Conservation (phyloP, 2,888 invertebrate genomes). For the Portevinia maculata region DNA sequence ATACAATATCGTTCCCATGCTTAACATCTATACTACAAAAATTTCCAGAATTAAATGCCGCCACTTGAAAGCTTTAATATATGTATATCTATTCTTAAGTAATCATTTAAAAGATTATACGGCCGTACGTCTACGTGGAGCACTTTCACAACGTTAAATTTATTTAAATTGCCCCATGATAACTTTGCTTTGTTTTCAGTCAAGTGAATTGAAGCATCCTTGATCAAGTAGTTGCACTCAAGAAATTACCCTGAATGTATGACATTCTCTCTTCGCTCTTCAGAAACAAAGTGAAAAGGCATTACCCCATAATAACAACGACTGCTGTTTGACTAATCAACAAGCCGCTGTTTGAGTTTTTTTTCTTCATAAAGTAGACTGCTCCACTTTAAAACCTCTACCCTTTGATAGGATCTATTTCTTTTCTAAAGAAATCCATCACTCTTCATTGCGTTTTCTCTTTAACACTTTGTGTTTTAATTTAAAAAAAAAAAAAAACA, state of each 20-base stretch:
- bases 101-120: too few relatives aligned
- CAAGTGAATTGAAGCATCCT: conserved; percentile 23
- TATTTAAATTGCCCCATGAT: conserved; percentile 1
- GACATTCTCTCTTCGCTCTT: not conserved
- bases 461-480: conserved; percentile 6
- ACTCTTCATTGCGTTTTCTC: conserved; percentile 36
- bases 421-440: conserved; percentile 11
- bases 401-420: conserved; percentile 3
- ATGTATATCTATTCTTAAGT: too few relatives aligned
- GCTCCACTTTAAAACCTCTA: conserved; percentile 22
- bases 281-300: not conserved
- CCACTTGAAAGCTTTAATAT: too few relatives aligned
- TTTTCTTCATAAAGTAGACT: conserved; percentile 9
- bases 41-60: too few relatives aligned
- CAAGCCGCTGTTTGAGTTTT: conserved; percentile 2
- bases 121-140: too few relatives aligned
- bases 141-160: too few relatives aligned
- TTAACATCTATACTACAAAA: too few relatives aligned
- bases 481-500: not conserved
- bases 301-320: conserved; percentile 3
- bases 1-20: too few relatives aligned
- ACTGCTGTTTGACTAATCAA: not conserved
- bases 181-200: conserved; percentile 8
- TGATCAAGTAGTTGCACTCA: conserved; percentile 23
- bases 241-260: conserved; percentile 7